Evolutionary conservation across 2,113 vertebrate species (phyloP).

Genomic region (Bufo bufo): DNA sequence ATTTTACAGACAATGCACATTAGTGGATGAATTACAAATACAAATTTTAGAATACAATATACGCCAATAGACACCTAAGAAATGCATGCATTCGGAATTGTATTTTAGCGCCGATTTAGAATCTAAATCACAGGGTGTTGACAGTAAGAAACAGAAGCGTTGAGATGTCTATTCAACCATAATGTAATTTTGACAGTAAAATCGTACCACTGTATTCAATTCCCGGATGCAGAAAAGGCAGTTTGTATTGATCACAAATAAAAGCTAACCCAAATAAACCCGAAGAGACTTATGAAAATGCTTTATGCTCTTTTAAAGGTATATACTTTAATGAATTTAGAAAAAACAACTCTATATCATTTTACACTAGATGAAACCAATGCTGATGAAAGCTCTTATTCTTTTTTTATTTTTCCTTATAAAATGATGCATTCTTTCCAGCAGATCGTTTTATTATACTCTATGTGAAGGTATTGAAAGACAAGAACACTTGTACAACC

Average conservation of each 20-base stretch:
- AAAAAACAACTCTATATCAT: not conserved
- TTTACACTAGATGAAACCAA: not conserved
- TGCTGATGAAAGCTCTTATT: not conserved
- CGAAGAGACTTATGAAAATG: not conserved
- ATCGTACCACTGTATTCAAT: not conserved
- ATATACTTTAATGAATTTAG: not conserved
- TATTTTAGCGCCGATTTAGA: not conserved
- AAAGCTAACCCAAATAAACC: conserved; percentile 26
- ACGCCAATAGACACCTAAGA: no score
- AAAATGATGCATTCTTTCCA: no score
- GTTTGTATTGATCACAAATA: conserved; percentile 41
- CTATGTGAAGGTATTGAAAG: no score
- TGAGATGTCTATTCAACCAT: not conserved
- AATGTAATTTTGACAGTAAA: not conserved
- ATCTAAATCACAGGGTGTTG: not conserved
- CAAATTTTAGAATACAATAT: not conserved
- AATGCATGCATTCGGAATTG: not conserved
- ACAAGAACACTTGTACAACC: no score
- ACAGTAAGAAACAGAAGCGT: not conserved
- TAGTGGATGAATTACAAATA: not conserved
- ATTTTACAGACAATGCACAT: not conserved
- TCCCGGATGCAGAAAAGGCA: conserved; percentile 18
- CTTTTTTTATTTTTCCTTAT: no score
- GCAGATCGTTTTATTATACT: no score
- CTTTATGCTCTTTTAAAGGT: not conserved